Evolutionary conservation across 2,113 vertebrate genomes (phyloP).

Genomic region (Dipodomys stephensi): DNA sequence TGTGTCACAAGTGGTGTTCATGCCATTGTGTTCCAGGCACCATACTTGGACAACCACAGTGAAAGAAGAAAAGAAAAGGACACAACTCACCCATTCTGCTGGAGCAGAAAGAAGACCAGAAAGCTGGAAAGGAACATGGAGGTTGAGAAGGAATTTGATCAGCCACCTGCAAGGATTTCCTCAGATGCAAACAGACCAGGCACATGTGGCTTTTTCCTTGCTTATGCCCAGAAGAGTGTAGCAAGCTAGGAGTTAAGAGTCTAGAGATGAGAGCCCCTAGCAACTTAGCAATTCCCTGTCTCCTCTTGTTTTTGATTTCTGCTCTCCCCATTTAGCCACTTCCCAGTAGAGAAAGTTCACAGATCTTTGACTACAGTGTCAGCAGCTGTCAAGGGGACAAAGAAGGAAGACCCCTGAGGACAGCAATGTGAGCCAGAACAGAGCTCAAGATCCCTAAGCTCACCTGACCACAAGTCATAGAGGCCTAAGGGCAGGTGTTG

Average conservation of each 20-base stretch:
- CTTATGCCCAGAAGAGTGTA: fast-evolving
- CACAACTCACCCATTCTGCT: neutral
- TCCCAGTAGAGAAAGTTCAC: conserved; percentile 35
- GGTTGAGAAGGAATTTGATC: neutral
- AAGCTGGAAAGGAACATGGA: neutral
- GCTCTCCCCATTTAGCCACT: neutral
- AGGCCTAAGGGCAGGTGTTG: neutral
- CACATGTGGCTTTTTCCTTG: neutral
- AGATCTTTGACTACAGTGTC: neutral
- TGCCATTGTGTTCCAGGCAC: neutral
- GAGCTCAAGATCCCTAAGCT: neutral
- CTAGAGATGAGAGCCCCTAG: neutral
- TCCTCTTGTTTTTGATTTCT: neutral
- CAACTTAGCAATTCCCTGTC: neutral
- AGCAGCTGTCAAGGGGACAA: neutral
- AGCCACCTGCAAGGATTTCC: neutral
- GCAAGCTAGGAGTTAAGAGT: neutral
- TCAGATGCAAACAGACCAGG: neutral
- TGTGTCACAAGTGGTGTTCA: neutral
- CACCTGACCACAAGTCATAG: neutral
- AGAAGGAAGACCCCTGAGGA: neutral
- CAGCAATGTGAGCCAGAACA: neutral
- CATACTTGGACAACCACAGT: neutral
- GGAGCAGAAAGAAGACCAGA: neutral
- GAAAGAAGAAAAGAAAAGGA: neutral